Base-by-base conservation (phyloP, 2,797 vertebrate species). In the Acestrorhynchus altus region DNA sequence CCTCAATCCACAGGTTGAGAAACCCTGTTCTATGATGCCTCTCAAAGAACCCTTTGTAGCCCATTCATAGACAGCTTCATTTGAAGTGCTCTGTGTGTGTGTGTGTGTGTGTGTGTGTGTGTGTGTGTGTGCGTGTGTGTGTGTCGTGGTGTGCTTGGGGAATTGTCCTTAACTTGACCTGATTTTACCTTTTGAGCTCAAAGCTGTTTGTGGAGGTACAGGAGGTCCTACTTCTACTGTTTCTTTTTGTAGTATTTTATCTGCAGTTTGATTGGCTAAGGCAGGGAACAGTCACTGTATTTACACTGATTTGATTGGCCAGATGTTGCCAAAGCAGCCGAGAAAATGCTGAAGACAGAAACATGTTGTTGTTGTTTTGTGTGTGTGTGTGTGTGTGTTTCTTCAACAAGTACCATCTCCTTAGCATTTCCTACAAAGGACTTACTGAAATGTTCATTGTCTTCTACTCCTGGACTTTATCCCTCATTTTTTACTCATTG, bases 261-360 rank as follows among this genome's bases (percentile, higher is more conserved):
- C 61, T 63, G 39, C 11, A 18, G 16, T 49, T 26, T 54, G 66
- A 84, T 80, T 78, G 74, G 74, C 40, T 26, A 7, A 52, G 63
- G 12, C 44, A 4, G 54, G n/a, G 20, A 26, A 20, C 9, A 18
- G 9, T 51, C 42, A 22, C 22, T 26, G 13, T 11, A 16, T 26
- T 52, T 56, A 49, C 40, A 54, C 7, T 69, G 20, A 72, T 28
- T 81, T 12, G 12, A n/a, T 68, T 68, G 20, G 66, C 73, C 52
- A 82, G 74, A 84, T 87, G 86, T 83, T 86, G 83, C 75, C 70
- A 64, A 66, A n/a, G 78, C 76, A 78, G 80, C n/a, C 80, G 84
- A 79, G 28, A 22, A 40, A 65, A 11, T n/a, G 42, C 22, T 56
- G 15, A 59, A 52, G 22, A 44, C 54, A 51, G 26, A 2, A 35